Conservation (phyloP, 1,140 invertebrate genomes). For the Zaprionus taronus region DNA sequence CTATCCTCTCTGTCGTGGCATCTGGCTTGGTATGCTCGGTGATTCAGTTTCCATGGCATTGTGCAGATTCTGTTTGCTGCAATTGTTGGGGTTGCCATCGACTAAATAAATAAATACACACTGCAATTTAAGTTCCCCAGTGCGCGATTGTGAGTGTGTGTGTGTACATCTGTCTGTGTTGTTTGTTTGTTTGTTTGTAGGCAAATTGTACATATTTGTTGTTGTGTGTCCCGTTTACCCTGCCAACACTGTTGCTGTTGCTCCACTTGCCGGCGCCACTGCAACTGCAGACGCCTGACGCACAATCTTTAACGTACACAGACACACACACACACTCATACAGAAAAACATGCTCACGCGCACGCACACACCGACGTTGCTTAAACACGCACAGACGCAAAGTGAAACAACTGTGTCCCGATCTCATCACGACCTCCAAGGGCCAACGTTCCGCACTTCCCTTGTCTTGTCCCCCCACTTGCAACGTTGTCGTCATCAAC, state of each 20-base stretch:
- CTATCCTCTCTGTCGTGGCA: not conserved
- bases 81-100: constrained; percentile 67
- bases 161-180: constrained; percentile 16
- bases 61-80: constrained; percentile 60
- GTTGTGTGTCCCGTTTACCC: constrained; percentile 51
- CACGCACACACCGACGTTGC: not conserved
- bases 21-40: not conserved
- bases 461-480: not conserved
- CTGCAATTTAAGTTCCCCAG: constrained; percentile 60
- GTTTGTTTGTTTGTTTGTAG: constrained; percentile 39
- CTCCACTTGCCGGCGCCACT: constrained; percentile 55
- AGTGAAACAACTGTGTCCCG: constrained; percentile 36
- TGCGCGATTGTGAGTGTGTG: not conserved
- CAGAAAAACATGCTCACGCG: not conserved
- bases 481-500: constrained; percentile 19
- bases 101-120: constrained; percentile 74
- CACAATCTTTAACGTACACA: constrained; percentile 36
- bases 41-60: constrained; percentile 46
- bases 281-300: constrained; percentile 57
- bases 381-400: not conserved
- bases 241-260: constrained; percentile 30
- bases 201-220: constrained; percentile 42
- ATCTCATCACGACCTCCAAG: constrained; percentile 59
- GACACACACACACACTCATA: constrained; percentile 4
- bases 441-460: constrained; percentile 33